phyloP scores from a whole-genome alignment of 53 echinoderm and acorn worm species.

The Crossaster papposus region DNA sequence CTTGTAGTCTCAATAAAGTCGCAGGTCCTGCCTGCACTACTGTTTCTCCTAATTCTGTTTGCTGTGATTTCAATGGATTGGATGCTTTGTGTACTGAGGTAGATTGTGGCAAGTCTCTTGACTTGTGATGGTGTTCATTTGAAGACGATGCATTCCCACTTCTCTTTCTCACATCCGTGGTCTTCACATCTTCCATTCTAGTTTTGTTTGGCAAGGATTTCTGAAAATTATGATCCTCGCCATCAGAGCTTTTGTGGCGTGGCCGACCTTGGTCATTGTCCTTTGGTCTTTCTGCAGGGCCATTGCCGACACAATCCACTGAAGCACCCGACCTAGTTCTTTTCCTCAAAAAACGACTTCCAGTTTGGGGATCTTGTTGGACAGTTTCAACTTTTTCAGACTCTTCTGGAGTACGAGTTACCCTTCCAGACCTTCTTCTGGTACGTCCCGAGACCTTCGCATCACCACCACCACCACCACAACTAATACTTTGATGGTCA shows the following conservation, averaged over 20 bases:
- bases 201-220: neutral
- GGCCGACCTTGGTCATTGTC: constrained; percentile 20
- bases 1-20: neutral
- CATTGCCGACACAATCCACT: constrained; percentile 29
- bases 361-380: constrained; percentile 24
- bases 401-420: constrained; percentile 24
- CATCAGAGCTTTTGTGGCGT: neutral
- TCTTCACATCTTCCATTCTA: neutral
- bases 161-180: neutral
- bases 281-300: constrained; percentile 30
- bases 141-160: neutral
- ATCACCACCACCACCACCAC: constrained; percentile 22
- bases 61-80: neutral
- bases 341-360: constrained; percentile 39
- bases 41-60: constrained; percentile 26
- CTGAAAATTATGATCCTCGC: neutral
- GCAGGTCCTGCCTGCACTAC: neutral
- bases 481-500: constrained; percentile 6
- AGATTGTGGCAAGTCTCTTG: constrained; percentile 35
- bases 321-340: constrained; percentile 42
- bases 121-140: constrained; percentile 7
- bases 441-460: constrained; percentile 43
- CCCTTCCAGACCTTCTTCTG: constrained; percentile 62
- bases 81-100: constrained; percentile 42
- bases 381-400: neutral